Percentiles rank a stretch among this genome's conserved stretches.
Conservation (phyloP, 92 coral and sea anemone genomes). For the Ricordea florida region DNA sequence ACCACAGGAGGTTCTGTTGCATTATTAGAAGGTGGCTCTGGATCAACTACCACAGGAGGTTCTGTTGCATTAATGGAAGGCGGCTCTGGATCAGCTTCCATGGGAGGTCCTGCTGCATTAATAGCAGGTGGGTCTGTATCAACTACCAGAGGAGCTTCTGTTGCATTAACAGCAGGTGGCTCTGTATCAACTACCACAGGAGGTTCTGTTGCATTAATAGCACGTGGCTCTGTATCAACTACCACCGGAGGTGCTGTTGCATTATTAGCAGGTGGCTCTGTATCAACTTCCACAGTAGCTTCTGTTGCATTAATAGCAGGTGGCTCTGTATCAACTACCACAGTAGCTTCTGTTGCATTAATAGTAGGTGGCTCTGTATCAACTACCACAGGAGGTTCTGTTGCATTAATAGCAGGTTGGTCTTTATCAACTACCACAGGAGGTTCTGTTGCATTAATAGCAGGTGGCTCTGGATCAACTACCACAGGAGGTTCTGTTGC, state of each 20-base stretch:
- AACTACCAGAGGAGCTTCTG: not conserved
- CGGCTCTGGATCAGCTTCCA: not conserved
- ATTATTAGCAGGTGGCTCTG: slow-evolving; percentile 15
- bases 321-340: not conserved
- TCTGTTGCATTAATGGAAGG: not conserved
- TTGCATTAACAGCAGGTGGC: not conserved
- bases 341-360: not conserved
- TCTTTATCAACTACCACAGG: not conserved
- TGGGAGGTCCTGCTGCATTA: not conserved
- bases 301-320: not conserved
- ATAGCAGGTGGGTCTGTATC: not conserved
- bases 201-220: not conserved
- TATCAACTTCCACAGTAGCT: not conserved
- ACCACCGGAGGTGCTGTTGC: no score
- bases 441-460: not conserved
- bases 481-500: not conserved
- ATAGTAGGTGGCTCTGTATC: not conserved
- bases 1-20: not conserved
- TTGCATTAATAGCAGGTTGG: not conserved
- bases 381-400: not conserved
- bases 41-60: not conserved
- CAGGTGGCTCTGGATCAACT: not conserved
- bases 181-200: not conserved
- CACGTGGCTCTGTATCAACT: not conserved
- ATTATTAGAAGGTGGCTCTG: not conserved